Base-by-base conservation (phyloP, 2,797 vertebrate genomes). In the Coilia nasus region DNA sequence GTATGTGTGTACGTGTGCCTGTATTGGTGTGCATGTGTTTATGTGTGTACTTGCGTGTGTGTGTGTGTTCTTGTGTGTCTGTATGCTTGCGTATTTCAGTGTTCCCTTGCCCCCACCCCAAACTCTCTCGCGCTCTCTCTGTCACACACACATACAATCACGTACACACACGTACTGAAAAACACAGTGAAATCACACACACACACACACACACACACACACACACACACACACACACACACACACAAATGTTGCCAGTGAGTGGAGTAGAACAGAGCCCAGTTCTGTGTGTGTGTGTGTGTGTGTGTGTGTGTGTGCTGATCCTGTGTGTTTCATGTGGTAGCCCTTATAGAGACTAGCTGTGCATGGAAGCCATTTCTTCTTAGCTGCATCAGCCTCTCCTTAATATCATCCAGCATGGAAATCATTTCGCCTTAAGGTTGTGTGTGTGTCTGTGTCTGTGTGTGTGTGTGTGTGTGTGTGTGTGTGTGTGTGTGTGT, bases 281-380 rank as follows among this genome's bases (percentile, higher is more conserved):
- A 7, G 19, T 59, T n/a, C 3, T 23, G 35, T 57, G 25, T 23
- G 35, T 31, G 60, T 25, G 25, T 50, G 17, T 83, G 82, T 60
- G 82, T 64, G 60, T 64, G 60, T 64, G 60, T 64, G 60, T 64
- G 60, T 64, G 86, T 91, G 90, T 89, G 56, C 86, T 80, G 84
- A 57, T 81, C 85, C 88, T 64, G 59, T 83, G 62, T 83, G 86
- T 82, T 86, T 93, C 94, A 95, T 94, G 93, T 95, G 93, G 92
- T 84, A 95, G 87, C 92, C 93, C 84, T 95, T 92, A 94, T 85
- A 85, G 54, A 50, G 85, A 82, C 82, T 57, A 87, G 84, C 86
- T 5, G 81, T 89, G 87, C 91, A 91, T 95, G 91, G 94, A 95
- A 93, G 89, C 91, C 88, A 94, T 95, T 95, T 94, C 83, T 84